Percentiles rank a stretch among this genome's conserved stretches.
Evolutionary conservation across 1,140 invertebrate genomes (phyloP).

Genomic region (Eurosta solidaginis): DNA sequence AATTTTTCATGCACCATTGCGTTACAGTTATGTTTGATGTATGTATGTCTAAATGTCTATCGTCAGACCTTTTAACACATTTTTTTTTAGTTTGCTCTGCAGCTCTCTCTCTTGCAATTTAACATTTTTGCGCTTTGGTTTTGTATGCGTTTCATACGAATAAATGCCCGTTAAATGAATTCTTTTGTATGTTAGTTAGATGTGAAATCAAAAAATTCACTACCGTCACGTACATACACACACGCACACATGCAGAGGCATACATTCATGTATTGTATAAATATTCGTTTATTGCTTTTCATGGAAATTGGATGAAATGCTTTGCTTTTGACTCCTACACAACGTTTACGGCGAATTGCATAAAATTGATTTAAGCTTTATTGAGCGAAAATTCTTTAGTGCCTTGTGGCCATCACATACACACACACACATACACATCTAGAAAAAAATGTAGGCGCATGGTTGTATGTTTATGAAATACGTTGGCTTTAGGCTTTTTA

Average conservation of each 20-base stretch:
- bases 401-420: neutral
- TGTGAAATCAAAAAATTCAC: neutral
- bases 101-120: too few relatives aligned
- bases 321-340: neutral
- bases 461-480: neutral
- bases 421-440: neutral
- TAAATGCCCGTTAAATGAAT: neutral
- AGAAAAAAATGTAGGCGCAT: neutral
- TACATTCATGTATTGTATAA: neutral
- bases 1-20: conserved; percentile 20
- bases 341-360: neutral
- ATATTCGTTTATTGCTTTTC: neutral
- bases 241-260: neutral
- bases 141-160: neutral
- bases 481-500: neutral
- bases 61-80: too few relatives aligned
- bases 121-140: neutral
- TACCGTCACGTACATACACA: neutral
- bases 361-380: conserved; percentile 25
- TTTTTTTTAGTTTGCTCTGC: too few relatives aligned
- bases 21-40: conserved; percentile 10
- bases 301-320: conserved; percentile 15
- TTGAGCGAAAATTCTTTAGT: conserved; percentile 26
- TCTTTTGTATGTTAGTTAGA: neutral
- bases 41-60: conserved; percentile 4